phyloP scores from a whole-genome alignment of 2,797 vertebrate genomes.

The Pogonophryne albipinna region DNA sequence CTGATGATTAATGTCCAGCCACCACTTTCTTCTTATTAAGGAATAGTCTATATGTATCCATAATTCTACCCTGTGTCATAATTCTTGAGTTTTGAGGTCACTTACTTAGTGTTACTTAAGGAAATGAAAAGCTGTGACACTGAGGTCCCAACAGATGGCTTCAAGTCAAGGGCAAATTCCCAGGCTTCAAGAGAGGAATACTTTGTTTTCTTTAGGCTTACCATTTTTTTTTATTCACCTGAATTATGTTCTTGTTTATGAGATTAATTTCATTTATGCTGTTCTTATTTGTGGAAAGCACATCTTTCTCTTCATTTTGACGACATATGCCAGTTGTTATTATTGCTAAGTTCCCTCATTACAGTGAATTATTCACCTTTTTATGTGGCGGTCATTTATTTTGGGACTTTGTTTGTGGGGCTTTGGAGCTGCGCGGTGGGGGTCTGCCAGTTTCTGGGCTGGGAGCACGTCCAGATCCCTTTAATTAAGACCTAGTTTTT shows the following conservation, averaged over 20 bases:
- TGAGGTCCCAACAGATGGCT: slow-evolving; percentile 70
- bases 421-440: slow-evolving; percentile 69
- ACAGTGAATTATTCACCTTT: slow-evolving; percentile 81
- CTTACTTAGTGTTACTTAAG: slow-evolving; percentile 82
- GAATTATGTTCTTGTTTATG: slow-evolving; percentile 72
- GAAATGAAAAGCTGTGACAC: slow-evolving; percentile 81
- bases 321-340: slow-evolving; percentile 80
- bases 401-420: slow-evolving; percentile 74
- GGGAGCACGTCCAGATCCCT: slow-evolving; percentile 80
- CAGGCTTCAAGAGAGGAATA: slow-evolving; percentile 56
- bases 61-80: slow-evolving; percentile 73
- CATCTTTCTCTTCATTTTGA: slow-evolving; percentile 77
- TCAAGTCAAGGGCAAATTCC: slow-evolving; percentile 79
- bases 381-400: slow-evolving; percentile 76
- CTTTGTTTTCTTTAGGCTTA: slow-evolving; percentile 61
- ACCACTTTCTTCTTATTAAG: slow-evolving; percentile 76
- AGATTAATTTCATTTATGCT: slow-evolving; percentile 63
- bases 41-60: slow-evolving; percentile 68
- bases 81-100: slow-evolving; percentile 79
- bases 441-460: slow-evolving; percentile 77
- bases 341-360: slow-evolving; percentile 82
- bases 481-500: slow-evolving; percentile 87
- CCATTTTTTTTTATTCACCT: slow-evolving; percentile 55
- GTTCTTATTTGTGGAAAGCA: slow-evolving; percentile 62
- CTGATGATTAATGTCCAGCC: slow-evolving; percentile 72